phyloP scores from a whole-genome alignment of 1,140 invertebrate genomes.

The Lucilia sericata region DNA sequence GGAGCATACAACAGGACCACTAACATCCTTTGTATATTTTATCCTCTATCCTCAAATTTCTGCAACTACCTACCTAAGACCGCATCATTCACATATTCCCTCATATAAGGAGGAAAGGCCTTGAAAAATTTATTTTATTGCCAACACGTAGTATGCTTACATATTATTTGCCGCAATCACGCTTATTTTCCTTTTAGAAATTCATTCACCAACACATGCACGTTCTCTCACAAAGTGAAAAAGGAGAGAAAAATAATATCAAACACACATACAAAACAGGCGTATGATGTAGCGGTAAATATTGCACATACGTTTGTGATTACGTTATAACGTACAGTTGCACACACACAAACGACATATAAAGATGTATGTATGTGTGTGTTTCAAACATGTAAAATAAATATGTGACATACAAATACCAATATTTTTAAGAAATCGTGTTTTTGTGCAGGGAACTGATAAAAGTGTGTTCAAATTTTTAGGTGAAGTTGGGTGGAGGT shows the following conservation, averaged over 20 bases:
- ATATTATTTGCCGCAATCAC: slow-evolving; percentile 6
- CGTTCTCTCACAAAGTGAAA: no score
- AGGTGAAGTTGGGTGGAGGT: no score
- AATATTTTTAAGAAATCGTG: background rate
- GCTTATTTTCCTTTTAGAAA: background rate
- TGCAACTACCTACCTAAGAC: no score
- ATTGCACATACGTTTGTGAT: background rate
- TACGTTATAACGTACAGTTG: background rate
- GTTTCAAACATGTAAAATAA: background rate
- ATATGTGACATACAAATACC: background rate
- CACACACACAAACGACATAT: no score
- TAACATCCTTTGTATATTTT: no score
- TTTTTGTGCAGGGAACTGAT: no score
- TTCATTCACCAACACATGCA: background rate
- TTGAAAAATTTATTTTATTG: slow-evolving; percentile 10
- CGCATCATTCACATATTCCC: no score
- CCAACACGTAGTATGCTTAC: background rate
- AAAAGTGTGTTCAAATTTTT: no score
- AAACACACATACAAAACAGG: background rate
- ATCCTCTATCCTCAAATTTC: no score
- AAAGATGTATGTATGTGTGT: background rate
- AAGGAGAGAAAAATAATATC: background rate
- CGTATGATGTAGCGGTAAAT: background rate
- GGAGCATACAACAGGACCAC: no score
- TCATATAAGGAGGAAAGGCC: background rate